Base-by-base conservation (phyloP, 2,797 vertebrate genomes). In the Selene dorsalis region DNA sequence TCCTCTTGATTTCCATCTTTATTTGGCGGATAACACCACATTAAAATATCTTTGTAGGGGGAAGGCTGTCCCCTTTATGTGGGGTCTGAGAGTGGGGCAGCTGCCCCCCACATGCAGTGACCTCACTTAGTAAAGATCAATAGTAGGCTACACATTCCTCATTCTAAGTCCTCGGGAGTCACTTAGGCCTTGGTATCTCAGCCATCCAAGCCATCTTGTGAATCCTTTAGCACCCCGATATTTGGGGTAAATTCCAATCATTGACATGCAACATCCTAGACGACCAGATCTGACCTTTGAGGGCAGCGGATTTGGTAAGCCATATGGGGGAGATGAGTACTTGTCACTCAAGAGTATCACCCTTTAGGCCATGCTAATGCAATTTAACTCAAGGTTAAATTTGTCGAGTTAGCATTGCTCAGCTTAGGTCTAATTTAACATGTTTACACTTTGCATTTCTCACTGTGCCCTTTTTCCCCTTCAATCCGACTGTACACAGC, bases 161-260 rank as follows among this genome's bases (percentile, higher is more conserved):
- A n/a, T 66, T 77, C 71, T 45, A 72, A 76, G 77, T 91, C 89
- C 84, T 75, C 75, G 73, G 72, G 68, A 88, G 89, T 93, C 87
- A 89, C 87, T 81, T 64, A 56, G 88, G 75, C 79, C 26, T 75
- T 75, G 92, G 93, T 84, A 94, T 94, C 89, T 84, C 90, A 92
- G 84, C 68, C 89, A 94, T 93, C 50, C 76, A 45, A 84, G 85
- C 78, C 87, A 93, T 93, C 84, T 77, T 78, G 73, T 79, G 87
- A 87, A 85, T 91, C 79, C 74, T 81, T 91, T 79, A 81, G 63
- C 86, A 73, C 55, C 24, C 69, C 82, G 78, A 94, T 88, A 93
- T 92, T 92, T 86, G 30, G 77, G 80, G 60, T 87, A 73, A 92
- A 94, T 94, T 94, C 94, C 90, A 84, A 63, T 90, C 86, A 91